Conservation (phyloP, 2,797 vertebrate species). For the Poeciliopsis infans region DNA sequence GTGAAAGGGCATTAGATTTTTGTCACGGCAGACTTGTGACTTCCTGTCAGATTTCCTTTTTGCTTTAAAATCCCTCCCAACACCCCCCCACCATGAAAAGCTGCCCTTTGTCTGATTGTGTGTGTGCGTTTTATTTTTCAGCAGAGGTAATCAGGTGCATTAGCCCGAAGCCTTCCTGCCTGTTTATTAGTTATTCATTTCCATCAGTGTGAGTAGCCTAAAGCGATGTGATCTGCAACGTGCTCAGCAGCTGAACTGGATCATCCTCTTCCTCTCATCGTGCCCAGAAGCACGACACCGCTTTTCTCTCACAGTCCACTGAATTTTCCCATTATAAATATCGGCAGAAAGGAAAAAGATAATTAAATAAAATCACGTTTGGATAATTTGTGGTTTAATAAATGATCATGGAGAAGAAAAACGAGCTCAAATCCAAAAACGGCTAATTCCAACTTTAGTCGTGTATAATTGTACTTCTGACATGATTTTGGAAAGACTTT, state of each 20-base stretch:
- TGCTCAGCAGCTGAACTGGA: slow-evolving; percentile 53
- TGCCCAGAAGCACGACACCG: slow-evolving; percentile 33
- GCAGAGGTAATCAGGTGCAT: slow-evolving; percentile 70
- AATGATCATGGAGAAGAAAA: not conserved
- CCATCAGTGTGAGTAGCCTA: slow-evolving; percentile 62
- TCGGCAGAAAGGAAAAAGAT: not conserved
- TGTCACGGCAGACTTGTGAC: slow-evolving; percentile 66
- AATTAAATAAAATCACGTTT: not conserved
- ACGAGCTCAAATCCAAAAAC: no score
- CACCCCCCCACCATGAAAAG: slow-evolving; percentile 9
- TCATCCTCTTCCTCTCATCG: slow-evolving; percentile 46
- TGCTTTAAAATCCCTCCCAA: not conserved
- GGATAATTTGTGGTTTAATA: slow-evolving; percentile 6
- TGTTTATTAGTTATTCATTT: slow-evolving; percentile 80
- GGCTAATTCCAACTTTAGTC: not conserved
- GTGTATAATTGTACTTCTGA: not conserved
- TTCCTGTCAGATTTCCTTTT: slow-evolving; percentile 45
- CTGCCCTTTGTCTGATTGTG: slow-evolving; percentile 62
- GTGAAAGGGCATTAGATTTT: slow-evolving; percentile 56
- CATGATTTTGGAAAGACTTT: not conserved
- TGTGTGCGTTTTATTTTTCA: slow-evolving; percentile 40
- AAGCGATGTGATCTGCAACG: slow-evolving; percentile 60
- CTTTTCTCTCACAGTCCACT: slow-evolving; percentile 33
- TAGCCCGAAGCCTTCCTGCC: slow-evolving; percentile 69
- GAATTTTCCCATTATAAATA: slow-evolving; percentile 26